Evolutionary conservation across 2,797 vertebrate species (phyloP).

Genomic region (Pangasius mekongensis): DNA sequence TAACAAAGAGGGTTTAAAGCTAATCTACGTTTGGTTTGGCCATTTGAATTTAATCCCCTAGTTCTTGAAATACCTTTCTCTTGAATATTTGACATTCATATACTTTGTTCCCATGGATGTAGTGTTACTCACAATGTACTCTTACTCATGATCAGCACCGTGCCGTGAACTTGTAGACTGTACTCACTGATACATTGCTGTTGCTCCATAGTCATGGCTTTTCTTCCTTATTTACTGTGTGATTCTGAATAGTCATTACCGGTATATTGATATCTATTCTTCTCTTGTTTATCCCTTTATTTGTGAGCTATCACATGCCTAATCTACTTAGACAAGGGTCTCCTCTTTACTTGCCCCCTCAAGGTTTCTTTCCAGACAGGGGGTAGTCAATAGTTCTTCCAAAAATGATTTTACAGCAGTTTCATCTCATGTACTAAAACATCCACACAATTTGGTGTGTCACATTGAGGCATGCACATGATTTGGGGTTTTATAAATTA

Average conservation of each 20-base stretch:
- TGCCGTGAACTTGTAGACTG: neutral
- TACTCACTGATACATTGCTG: neutral
- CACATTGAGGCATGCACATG: neutral
- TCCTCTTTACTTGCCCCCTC: neutral
- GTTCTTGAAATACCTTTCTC: neutral
- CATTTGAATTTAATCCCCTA: neutral
- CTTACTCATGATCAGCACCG: neutral
- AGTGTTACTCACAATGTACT: neutral
- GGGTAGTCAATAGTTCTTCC: neutral
- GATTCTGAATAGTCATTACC: neutral
- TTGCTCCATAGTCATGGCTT: neutral
- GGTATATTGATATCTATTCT: neutral
- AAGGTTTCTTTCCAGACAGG: neutral
- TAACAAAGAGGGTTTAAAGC: neutral
- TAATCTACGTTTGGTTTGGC: neutral
- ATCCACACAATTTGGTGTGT: neutral
- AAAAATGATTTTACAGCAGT: neutral
- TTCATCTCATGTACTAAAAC: neutral
- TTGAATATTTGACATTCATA: neutral
- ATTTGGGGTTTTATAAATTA: neutral
- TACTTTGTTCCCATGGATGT: neutral
- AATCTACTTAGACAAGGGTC: neutral
- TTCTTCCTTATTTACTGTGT: neutral
- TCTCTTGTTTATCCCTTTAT: neutral
- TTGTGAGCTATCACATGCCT: neutral